Base-by-base conservation (phyloP, 2,113 vertebrate species). In the Cryptotis parvus region DNA sequence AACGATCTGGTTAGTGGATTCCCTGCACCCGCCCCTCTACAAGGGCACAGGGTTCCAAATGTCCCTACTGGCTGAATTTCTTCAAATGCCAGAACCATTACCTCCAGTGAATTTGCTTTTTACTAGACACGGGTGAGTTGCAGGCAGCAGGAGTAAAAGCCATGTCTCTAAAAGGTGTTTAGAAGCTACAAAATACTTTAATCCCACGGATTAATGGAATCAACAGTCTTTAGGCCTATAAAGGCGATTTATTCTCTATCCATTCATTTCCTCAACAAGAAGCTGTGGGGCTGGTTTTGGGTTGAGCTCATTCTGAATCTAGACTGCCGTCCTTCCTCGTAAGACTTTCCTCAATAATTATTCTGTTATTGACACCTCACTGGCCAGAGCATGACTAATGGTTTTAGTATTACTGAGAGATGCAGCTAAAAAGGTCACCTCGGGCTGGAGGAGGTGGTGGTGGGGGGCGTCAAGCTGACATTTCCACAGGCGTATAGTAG, bases 331-430 rank as follows among this genome's bases (percentile, higher is more conserved):
- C 93, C 79, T 97, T 84, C 63, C 92, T 94, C 85, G 68, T 77
- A 49, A 90, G 82, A 75, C 88, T 96, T 83, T 81, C 88, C 95
- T 93, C 83, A 52, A 58, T 92, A 94, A 95, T 96, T 93, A 96
- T 90, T 94, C 96, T 91, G 89, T 97, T 97, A 97, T 95, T 95
- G 96, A 95, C 96, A 96, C 96, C 94, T 92, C 95, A 88, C 88
- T 93, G 95, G 93, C 95, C 95, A 89, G 81, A 92, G 94, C 95
- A 95, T 95, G 96, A 96, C 94, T 93, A 94, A 97, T 94, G 92
- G 94, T 75, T 75, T 94, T 84, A 85, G 95, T 92, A 87, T 96
- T 95, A 88, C 92, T 37, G 91, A 89, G 94, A 91, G 79, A 87
- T 65, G 61, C 94, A 91, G 92, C 78, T 41, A 96, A n/a, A n/a